Evolutionary conservation across 2,888 invertebrate species (phyloP).

Genomic region (Polyploca ridens): DNA sequence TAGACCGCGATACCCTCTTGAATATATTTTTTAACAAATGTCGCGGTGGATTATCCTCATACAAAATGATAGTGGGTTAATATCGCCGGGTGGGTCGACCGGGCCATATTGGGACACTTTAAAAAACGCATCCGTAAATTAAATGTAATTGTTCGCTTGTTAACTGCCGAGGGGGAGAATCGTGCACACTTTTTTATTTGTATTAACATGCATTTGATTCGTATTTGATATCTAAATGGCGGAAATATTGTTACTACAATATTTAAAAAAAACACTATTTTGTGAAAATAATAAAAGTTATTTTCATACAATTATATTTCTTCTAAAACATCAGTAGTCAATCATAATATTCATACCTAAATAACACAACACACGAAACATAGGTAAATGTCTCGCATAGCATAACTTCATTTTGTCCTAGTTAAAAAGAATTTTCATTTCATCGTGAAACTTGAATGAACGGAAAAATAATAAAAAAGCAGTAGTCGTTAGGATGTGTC

Average conservation of each 20-base stretch:
- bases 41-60: conserved; percentile 68
- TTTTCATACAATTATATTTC: no score
- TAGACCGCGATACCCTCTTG: conserved; percentile 73
- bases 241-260: conserved; percentile 18
- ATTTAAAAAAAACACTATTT: neutral
- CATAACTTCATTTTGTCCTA: neutral
- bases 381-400: no score
- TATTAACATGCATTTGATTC: conserved; percentile 29
- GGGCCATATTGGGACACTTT: conserved; percentile 76
- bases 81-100: conserved; percentile 46
- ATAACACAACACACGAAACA: no score
- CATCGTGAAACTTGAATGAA: neutral
- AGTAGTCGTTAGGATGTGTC: neutral
- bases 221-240: conserved; percentile 24
- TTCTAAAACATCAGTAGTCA: neutral
- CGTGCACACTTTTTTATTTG: conserved; percentile 32
- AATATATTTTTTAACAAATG: conserved; percentile 82
- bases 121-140: conserved; percentile 81
- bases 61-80: conserved; percentile 56
- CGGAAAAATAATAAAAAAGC: neutral
- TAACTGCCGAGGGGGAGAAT: conserved; percentile 62
- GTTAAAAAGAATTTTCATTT: neutral
- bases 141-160: conserved; percentile 84
- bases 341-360: no score
- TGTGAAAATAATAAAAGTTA: no score